Percentiles rank a stretch among this genome's conserved stretches.
Conservation (phyloP, 2,888 invertebrate species). For the Pantelozetes paolii region DNA sequence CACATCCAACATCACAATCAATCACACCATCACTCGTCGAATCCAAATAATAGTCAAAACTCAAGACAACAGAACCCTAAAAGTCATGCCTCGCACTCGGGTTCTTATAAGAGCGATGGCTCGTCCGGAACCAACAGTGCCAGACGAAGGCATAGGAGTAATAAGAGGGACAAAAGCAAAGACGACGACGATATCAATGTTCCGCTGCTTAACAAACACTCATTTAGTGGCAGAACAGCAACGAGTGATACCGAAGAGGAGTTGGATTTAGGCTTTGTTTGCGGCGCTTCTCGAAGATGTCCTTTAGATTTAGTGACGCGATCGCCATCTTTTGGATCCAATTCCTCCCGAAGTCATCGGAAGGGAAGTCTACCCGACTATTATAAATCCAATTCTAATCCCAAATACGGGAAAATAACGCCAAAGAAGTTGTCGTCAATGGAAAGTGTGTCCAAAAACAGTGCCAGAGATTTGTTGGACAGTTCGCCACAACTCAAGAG, state of each 20-base stretch:
- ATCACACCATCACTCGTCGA: neutral
- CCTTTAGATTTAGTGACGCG: neutral
- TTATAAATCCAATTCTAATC: constrained; percentile 27
- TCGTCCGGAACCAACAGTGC: constrained; percentile 29
- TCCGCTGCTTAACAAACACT: neutral
- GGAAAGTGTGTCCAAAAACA: constrained; percentile 29
- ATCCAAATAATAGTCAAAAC: neutral
- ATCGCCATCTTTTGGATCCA: constrained; percentile 26
- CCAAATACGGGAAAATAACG: constrained; percentile 37
- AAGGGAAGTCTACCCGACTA: constrained; percentile 41
- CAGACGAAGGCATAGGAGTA: constrained; percentile 24
- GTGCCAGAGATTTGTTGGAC: neutral
- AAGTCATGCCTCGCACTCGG: constrained; percentile 20
- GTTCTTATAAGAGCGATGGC: constrained; percentile 26
- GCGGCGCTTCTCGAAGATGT: neutral
- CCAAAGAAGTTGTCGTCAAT: constrained; percentile 31
- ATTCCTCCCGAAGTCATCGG: constrained; percentile 16
- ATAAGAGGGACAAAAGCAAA: constrained; percentile 2
- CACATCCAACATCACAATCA: constrained; percentile 16
- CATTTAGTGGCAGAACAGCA: constrained; percentile 2
- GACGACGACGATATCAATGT: constrained; percentile 31
- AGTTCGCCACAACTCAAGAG: constrained; percentile 15
- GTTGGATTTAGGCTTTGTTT: constrained; percentile 4
- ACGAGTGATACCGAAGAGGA: constrained; percentile 31
- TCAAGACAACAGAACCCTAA: neutral